Percentiles rank a stretch among this genome's conserved stretches.
Conservation (phyloP, 2,888 invertebrate genomes). For the Drosophila siamana region DNA sequence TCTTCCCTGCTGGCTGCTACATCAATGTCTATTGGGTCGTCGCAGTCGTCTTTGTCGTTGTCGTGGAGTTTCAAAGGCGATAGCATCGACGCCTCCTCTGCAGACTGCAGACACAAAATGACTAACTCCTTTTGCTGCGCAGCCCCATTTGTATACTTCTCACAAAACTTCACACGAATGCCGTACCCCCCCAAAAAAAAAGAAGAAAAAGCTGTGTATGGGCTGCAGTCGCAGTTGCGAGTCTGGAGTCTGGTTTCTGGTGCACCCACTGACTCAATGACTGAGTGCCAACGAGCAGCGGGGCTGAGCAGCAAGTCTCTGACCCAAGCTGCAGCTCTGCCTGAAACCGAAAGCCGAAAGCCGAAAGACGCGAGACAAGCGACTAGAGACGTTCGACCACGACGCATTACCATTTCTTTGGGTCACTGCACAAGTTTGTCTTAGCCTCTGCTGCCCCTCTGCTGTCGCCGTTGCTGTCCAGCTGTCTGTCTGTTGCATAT, state of each 20-base stretch:
- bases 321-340: constrained; percentile 35
- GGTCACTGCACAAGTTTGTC: constrained; percentile 74
- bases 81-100: constrained; percentile 79
- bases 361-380: neutral
- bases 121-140: constrained; percentile 75
- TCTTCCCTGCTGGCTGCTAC: constrained; percentile 35
- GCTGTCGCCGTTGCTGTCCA: neutral
- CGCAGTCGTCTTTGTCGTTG: constrained; percentile 20
- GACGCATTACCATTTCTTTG: constrained; percentile 82
- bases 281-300: constrained; percentile 60
- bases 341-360: constrained; percentile 7
- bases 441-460: constrained; percentile 7
- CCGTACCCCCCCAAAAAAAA: constrained; percentile 35
- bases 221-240: neutral
- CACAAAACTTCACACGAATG: constrained; percentile 78
- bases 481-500: constrained; percentile 58
- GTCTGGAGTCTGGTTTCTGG: constrained; percentile 50
- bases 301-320: constrained; percentile 28
- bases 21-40: constrained; percentile 54
- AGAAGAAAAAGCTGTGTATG: neutral
- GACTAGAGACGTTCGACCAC: constrained; percentile 33
- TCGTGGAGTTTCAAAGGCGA: constrained; percentile 82
- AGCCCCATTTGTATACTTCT: constrained; percentile 80
- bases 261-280: constrained; percentile 82
- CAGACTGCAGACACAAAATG: constrained; percentile 53